Evolutionary conservation across 2,888 invertebrate genomes (phyloP).

Genomic region (Melieria picta): DNA sequence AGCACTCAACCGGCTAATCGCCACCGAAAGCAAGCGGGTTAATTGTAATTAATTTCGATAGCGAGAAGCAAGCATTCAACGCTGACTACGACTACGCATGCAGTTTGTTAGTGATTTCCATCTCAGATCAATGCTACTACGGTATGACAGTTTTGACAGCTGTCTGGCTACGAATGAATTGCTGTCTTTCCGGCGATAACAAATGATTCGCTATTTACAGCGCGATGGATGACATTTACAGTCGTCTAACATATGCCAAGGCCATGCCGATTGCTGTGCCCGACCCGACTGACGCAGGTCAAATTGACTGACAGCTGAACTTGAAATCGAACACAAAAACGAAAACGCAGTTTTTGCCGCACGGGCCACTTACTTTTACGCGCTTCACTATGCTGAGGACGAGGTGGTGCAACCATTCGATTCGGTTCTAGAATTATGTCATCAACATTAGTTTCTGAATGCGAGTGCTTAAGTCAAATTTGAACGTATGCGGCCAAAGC

Average conservation of each 20-base stretch:
- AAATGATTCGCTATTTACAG: too few species aligned
- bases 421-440: slow-evolving; percentile 52
- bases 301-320: slow-evolving; percentile 6
- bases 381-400: slow-evolving; percentile 48
- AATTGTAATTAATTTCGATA: slow-evolving; percentile 6
- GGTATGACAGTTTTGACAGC: too few species aligned
- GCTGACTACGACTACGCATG: neutral
- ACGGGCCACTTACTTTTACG: slow-evolving; percentile 54
- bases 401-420: slow-evolving; percentile 54
- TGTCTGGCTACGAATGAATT: too few species aligned
- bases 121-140: too few species aligned
- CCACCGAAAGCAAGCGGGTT: slow-evolving; percentile 17
- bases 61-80: neutral
- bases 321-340: neutral
- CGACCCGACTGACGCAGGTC: too few species aligned
- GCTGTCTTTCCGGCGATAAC: too few species aligned
- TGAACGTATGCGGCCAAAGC: too few species aligned
- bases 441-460: neutral
- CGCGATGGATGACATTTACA: neutral
- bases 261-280: too few species aligned
- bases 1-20: slow-evolving; percentile 1
- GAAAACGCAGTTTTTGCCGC: neutral
- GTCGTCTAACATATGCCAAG: neutral
- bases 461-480: too few species aligned
- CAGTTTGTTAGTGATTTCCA: neutral